Evolutionary conservation across 1,140 invertebrate species (phyloP).

Genomic region (Drosophila ercepeae): DNA sequence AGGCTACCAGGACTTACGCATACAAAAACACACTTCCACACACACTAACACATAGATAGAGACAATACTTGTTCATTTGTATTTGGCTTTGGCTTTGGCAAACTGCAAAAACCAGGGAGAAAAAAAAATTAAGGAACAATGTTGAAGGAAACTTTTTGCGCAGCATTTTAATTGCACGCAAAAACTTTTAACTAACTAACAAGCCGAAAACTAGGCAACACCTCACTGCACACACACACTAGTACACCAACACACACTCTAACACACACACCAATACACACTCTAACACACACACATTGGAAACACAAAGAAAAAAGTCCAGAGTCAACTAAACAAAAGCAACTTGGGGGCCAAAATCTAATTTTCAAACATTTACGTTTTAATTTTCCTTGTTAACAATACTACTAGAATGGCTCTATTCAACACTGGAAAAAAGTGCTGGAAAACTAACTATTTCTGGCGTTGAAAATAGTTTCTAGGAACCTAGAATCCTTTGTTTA

Average conservation of each 20-base stretch:
- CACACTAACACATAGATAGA: slow-evolving; percentile 23
- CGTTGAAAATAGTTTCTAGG: no score
- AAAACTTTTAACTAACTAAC: slow-evolving; percentile 81
- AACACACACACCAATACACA: slow-evolving; percentile 16
- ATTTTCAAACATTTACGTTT: slow-evolving; percentile 83
- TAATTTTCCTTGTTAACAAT: slow-evolving; percentile 81
- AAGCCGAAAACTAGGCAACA: slow-evolving; percentile 79
- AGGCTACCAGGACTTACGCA: slow-evolving; percentile 35
- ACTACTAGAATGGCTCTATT: slow-evolving; percentile 42
- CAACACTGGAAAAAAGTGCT: background rate
- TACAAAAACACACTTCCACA: slow-evolving; percentile 11
- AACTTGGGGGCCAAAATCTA: slow-evolving; percentile 68
- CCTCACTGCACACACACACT: slow-evolving; percentile 67
- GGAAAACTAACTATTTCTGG: no score
- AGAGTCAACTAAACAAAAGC: slow-evolving; percentile 67
- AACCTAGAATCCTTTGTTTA: slow-evolving; percentile 15
- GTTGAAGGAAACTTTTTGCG: slow-evolving; percentile 76
- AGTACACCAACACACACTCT: no score
- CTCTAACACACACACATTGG: slow-evolving; percentile 37
- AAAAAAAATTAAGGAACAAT: slow-evolving; percentile 79
- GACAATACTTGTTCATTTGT: slow-evolving; percentile 75
- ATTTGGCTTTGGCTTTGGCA: slow-evolving; percentile 76
- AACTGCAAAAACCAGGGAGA: slow-evolving; percentile 65
- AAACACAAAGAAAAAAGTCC: background rate
- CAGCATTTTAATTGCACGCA: slow-evolving; percentile 81